phyloP scores from a whole-genome alignment of 2,113 vertebrate genomes.

The Astur gentilis region DNA sequence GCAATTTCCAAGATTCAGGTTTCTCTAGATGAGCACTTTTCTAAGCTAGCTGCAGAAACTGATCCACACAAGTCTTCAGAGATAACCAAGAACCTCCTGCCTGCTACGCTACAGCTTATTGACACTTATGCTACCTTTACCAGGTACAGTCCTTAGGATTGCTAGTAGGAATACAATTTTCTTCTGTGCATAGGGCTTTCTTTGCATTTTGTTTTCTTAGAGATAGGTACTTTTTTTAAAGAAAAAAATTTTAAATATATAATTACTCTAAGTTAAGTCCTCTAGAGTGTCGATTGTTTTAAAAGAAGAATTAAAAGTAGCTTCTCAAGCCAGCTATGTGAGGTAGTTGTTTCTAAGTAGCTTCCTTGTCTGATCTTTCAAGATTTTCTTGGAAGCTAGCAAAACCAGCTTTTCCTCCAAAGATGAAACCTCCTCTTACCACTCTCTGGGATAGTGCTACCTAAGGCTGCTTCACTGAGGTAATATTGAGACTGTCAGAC shows the following conservation, averaged over 20 bases:
- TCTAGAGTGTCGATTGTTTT: background rate
- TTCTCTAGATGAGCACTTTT: slow-evolving; percentile 94
- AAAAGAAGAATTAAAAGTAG: background rate
- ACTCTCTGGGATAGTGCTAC: background rate
- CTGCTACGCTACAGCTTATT: slow-evolving; percentile 90
- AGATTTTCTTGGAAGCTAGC: background rate
- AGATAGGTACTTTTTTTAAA: background rate
- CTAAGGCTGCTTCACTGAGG: background rate
- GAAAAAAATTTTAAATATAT: background rate
- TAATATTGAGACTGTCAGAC: background rate
- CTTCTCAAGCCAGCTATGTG: background rate
- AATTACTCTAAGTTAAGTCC: background rate
- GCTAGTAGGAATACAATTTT: background rate
- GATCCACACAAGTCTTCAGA: slow-evolving; percentile 89
- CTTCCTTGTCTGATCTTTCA: background rate
- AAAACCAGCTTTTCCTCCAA: background rate
- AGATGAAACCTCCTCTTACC: background rate
- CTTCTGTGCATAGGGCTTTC: background rate
- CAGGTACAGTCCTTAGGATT: slow-evolving; percentile 67
- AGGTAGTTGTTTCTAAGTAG: background rate
- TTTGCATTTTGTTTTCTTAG: background rate
- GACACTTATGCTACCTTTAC: slow-evolving; percentile 91
- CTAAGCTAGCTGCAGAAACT: slow-evolving; percentile 89
- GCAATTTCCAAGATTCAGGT: slow-evolving; percentile 98
- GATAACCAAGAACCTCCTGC: slow-evolving; percentile 94